These are phyloP conservation scores for Conus ventricosus DNA, from an alignment of 1,140 invertebrate genomes.

Conservation along the genomic window DNA sequence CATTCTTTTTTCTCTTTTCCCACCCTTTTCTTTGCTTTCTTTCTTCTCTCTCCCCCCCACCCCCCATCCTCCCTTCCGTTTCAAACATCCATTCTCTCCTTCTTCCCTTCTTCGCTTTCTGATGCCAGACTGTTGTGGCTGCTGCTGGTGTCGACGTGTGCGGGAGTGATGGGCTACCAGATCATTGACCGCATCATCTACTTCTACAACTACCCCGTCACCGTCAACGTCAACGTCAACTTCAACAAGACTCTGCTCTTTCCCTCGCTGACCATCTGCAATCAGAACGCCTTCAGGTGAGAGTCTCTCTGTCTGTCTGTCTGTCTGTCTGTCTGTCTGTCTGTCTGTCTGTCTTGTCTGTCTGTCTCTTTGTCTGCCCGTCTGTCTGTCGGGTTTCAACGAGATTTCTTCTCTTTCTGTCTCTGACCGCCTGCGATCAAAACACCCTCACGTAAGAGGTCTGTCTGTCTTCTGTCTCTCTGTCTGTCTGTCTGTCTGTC, in stretches of 20 bases:
- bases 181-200: constrained; percentile 62
- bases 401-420: background rate
- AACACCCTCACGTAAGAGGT: too few relatives aligned
- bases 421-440: too few relatives aligned
- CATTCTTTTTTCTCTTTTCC: too few relatives aligned
- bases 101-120: too few relatives aligned
- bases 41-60: too few relatives aligned
- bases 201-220: constrained; percentile 54
- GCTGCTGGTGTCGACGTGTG: constrained; percentile 48
- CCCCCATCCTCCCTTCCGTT: too few relatives aligned
- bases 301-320: background rate
- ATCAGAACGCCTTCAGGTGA: constrained; percentile 56
- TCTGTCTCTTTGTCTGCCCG: background rate
- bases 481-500: too few relatives aligned
- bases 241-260: constrained; percentile 60
- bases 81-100: too few relatives aligned
- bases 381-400: background rate
- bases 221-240: constrained; percentile 63
- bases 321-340: background rate
- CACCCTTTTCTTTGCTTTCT: too few relatives aligned
- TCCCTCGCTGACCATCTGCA: constrained; percentile 65
- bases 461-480: too few relatives aligned
- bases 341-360: background rate
- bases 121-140: constrained; percentile 58
- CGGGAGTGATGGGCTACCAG: constrained; percentile 52